Base-by-base conservation (phyloP, 2,113 vertebrate genomes). In the Tetraodon nigroviridis region DNA sequence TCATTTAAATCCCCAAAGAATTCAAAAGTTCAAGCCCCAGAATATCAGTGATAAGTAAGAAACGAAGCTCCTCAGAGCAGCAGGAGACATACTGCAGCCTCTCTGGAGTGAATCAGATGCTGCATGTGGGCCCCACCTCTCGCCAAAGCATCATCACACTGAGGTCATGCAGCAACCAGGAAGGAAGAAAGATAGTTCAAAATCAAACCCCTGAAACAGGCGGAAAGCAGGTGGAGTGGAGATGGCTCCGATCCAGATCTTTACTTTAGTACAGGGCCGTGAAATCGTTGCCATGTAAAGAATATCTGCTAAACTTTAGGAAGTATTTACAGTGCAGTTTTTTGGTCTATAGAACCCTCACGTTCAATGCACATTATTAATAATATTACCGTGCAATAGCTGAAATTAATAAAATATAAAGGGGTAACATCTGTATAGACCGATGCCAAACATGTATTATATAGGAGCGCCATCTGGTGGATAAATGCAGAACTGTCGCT, bases 1-100 rank as follows among this genome's bases (percentile, higher is more conserved):
- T 86, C 85, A 85, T 86, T 85, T 80, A 82, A 68, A 48, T 73
- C 64, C 73, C 58, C 55, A 24, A 6, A 47, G 1, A n/a, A 58
- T 3, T 0, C 0, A 44, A n/a, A 3, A 15, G 49, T 10, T 5
- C 22, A 20, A 22, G 16, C 12, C 45, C 0, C 2, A 27, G 42
- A 14, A 1, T 21, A 6, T 8, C 15, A 27, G 24, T 6, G 44
- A 20, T 3, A n/a, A 7, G n/a, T 46, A 1, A 49, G 22, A 55
- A 22, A 29, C 45, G 0, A n/a, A 17, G 49, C 0, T 19, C n/a
- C 4, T 22, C 15, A 13, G 19, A 16, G 61, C 47, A 20, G 44
- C 20, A 27, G 29, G 4, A 53, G 32, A 18, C 20, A 21, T 3
- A 44, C 41, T 24, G 55, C 42, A 64, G 27, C 22, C 2, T 17